Conservation (phyloP, 2,113 vertebrate species). For the Merops nubicus region DNA sequence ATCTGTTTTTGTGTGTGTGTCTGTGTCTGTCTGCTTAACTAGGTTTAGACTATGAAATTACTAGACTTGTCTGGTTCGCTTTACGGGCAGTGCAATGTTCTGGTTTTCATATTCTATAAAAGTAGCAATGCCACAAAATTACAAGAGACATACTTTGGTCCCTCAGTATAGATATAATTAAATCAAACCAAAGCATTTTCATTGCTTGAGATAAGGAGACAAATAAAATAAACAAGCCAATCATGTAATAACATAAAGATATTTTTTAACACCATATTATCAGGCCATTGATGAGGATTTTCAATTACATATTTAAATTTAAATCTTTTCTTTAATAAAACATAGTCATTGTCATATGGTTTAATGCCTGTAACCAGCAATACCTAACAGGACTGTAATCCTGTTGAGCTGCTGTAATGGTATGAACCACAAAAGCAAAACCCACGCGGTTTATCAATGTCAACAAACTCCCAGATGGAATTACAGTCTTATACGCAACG, state of each 20-base stretch:
- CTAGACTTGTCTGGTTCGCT: constrained; percentile 37
- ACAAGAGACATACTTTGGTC: not conserved
- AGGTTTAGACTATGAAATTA: not conserved
- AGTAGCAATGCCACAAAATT: constrained; percentile 25
- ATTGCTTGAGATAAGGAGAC: not conserved
- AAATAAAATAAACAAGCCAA: not conserved
- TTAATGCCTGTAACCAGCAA: not conserved
- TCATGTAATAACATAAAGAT: not conserved
- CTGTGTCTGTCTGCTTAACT: not conserved
- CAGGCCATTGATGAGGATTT: not conserved
- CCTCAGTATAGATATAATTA: not conserved
- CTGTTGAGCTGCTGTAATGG: constrained; percentile 53
- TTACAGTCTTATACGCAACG: constrained; percentile 37
- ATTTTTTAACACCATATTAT: not conserved
- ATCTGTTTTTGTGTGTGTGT: not conserved
- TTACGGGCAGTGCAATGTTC: not conserved
- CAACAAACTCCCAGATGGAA: constrained; percentile 65
- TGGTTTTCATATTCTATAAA: constrained; percentile 48
- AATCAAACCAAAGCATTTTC: constrained; percentile 4
- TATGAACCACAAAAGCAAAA: constrained; percentile 52
- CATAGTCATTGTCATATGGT: not conserved
- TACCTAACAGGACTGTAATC: constrained; percentile 38
- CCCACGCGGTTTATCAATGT: constrained; percentile 72
- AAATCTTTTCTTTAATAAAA: not conserved
- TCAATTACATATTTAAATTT: not conserved